Base-by-base conservation (phyloP, 2,797 vertebrate genomes). In the Malurus leucopterus region DNA sequence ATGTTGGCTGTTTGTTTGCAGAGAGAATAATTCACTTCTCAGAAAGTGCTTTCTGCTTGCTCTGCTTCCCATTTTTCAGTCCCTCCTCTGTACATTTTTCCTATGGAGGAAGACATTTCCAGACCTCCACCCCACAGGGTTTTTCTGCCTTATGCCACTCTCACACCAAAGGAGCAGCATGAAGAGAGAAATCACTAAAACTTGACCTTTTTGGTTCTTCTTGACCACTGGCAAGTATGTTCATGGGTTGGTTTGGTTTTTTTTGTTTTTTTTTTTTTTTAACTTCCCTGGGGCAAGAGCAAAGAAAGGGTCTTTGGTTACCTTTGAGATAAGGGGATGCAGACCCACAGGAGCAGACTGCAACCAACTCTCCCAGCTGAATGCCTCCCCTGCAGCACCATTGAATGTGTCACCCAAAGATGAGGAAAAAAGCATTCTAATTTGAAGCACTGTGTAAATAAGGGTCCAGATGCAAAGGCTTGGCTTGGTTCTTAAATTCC, bases 41-140 rank as follows among this genome's bases (percentile, higher is more conserved):
- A 3, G 23, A 20, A 49, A 54, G 15, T 44, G n/a, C 67, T 64
- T 0, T 0, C 32, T 73, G 36, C 51, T 83, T 71, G 14, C 8
- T 59, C 41, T 13, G 2, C 6, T 55, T 88, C 11, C n/a, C 14
- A 40, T 65, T 74, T 63, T 77, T n/a, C 41, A 71, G 24, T 41
- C 17, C 15, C 34, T 41, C 34, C 24, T 78, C 54, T 0, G 0
- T 11, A 22, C 0, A 1, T 46, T 76, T 79, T 58, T 58, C 21
- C 23, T 53, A 7, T n/a, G 5, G 16, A 69, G 14, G 19, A 15
- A 59, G 18, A 34, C 13, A 20, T 17, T 79, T 72, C 65, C 58
- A 40, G 62, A 21, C 10, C 11, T 50, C 12, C 17, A 36, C 3
- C 5, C 21, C 22, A 41, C 0, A 1, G 10, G 6, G 3, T 15